Percentiles rank a stretch among this genome's conserved stretches.
Conservation (phyloP, 2,113 vertebrate species). For the Mastomys coucha region DNA sequence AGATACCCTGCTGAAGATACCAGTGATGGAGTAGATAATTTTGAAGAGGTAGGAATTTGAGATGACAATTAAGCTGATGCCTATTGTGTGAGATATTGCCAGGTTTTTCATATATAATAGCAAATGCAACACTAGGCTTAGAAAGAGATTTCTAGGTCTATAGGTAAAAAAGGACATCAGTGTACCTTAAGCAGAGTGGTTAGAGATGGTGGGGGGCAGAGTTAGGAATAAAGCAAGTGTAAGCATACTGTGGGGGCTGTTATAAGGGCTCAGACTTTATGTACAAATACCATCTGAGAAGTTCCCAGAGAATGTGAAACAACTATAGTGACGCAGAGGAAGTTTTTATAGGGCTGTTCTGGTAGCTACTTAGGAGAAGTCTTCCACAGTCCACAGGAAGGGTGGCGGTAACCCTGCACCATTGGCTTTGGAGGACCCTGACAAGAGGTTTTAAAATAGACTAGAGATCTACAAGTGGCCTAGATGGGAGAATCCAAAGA, state of each 20-base stretch:
- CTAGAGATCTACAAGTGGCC: neutral
- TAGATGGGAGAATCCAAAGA: neutral
- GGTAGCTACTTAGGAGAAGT: neutral
- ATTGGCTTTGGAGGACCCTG: neutral
- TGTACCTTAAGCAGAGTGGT: neutral
- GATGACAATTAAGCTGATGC: neutral
- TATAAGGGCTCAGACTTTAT: neutral
- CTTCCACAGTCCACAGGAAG: neutral
- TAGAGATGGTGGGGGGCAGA: no score
- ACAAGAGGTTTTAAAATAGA: neutral
- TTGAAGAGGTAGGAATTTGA: neutral
- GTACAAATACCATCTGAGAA: neutral
- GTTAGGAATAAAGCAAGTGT: neutral
- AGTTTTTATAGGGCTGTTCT: neutral
- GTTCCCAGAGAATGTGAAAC: neutral
- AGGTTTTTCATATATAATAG: neutral
- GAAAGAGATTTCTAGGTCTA: neutral
- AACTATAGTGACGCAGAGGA: neutral
- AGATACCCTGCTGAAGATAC: neutral
- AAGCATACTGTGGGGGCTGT: neutral
- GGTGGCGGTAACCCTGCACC: neutral
- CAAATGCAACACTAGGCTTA: neutral
- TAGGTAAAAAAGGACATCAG: neutral
- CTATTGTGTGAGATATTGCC: neutral
- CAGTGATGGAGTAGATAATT: neutral